phyloP scores from a whole-genome alignment of 2,888 invertebrate species.

The Hirtodrosophila confusa region DNA sequence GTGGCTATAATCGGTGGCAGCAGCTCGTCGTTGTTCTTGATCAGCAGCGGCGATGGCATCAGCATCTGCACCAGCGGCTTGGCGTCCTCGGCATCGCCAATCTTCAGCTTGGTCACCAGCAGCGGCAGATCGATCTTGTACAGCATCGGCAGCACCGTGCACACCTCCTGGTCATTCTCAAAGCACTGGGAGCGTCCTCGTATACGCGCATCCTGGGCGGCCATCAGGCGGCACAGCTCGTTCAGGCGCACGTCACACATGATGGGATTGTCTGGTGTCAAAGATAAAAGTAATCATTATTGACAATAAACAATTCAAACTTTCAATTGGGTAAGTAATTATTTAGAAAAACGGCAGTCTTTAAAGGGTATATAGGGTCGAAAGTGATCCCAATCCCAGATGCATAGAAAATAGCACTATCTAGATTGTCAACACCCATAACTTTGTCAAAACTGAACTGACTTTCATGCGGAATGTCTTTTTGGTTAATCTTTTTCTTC shows the following conservation, averaged over 20 bases:
- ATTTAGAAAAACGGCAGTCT: too few relatives aligned
- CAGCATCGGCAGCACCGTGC: conserved; percentile 81
- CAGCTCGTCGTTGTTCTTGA: conserved; percentile 76
- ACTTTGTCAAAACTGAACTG: too few relatives aligned
- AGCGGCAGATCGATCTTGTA: conserved; percentile 75
- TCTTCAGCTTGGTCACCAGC: conserved; percentile 69
- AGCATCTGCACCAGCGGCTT: conserved; percentile 81
- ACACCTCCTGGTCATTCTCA: conserved; percentile 83
- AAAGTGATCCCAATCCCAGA: not conserved
- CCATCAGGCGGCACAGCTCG: conserved; percentile 89
- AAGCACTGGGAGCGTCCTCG: conserved; percentile 88
- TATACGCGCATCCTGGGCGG: conserved; percentile 89
- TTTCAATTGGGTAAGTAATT: too few relatives aligned
- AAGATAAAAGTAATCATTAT: too few relatives aligned
- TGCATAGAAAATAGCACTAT: too few relatives aligned
- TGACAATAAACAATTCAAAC: too few relatives aligned
- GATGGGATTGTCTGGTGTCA: conserved; percentile 90
- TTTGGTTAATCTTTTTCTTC: too few relatives aligned
- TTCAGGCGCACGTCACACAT: conserved; percentile 89
- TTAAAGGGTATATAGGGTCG: too few relatives aligned
- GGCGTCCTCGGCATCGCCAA: conserved; percentile 61
- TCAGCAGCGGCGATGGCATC: conserved; percentile 76
- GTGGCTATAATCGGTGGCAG: conserved; percentile 79
- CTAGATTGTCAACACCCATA: not conserved
- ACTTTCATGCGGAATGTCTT: too few relatives aligned